phyloP scores from a whole-genome alignment of 2,888 invertebrate species.

The Eupithecia centaureata region DNA sequence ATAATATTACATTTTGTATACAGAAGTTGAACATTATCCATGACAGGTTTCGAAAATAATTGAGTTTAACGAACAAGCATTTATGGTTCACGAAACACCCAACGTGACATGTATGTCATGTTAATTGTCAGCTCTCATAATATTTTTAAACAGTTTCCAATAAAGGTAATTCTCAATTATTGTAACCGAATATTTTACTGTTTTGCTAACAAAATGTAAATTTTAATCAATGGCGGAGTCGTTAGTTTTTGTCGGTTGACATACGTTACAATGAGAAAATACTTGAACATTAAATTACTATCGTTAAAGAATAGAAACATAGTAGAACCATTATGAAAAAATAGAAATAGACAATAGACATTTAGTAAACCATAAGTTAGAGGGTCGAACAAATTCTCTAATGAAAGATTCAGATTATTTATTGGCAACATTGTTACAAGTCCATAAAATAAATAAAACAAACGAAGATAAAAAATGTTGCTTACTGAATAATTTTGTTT shows the following conservation, averaged over 20 bases:
- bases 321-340: background rate
- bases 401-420: too few relatives aligned
- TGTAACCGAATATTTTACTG: background rate
- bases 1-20: background rate
- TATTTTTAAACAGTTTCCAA: background rate
- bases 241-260: background rate
- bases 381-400: background rate
- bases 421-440: too few relatives aligned
- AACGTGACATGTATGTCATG: background rate
- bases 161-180: background rate
- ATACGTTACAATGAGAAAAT: background rate
- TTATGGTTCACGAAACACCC: constrained; percentile 3
- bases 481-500: constrained; percentile 37
- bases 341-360: background rate
- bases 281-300: too few relatives aligned
- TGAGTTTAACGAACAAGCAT: constrained; percentile 4
- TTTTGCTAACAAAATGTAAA: background rate
- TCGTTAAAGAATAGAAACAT: background rate
- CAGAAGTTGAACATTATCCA: background rate
- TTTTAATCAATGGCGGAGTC: background rate
- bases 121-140: background rate
- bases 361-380: too few relatives aligned
- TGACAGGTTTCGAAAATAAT: constrained; percentile 3
- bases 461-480: background rate
- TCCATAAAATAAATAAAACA: too few relatives aligned